Conservation (phyloP, 2,113 vertebrate genomes). For the Nothocercus nigrocapillus region DNA sequence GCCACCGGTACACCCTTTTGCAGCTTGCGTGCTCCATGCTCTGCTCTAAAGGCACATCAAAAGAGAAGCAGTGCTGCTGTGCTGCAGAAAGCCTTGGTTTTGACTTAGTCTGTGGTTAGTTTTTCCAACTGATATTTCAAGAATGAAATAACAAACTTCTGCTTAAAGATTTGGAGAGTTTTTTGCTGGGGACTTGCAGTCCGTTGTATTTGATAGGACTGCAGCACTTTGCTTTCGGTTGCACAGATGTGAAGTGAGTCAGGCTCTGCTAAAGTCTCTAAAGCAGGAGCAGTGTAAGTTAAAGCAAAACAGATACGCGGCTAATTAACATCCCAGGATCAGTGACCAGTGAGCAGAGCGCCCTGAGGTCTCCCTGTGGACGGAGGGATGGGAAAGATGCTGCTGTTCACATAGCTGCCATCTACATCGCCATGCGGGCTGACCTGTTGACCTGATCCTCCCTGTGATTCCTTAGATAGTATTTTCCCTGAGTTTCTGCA, state of each 20-base stretch:
- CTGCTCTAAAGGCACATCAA: not conserved
- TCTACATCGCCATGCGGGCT: not conserved
- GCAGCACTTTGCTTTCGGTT: not conserved
- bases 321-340: not conserved
- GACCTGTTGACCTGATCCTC: not conserved
- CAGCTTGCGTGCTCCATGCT: not conserved
- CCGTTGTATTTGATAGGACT: not conserved
- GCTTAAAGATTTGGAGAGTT: not conserved
- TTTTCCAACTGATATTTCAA: constrained; percentile 6
- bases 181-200: not conserved
- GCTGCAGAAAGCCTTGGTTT: not conserved
- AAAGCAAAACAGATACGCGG: not conserved
- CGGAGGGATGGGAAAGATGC: not conserved
- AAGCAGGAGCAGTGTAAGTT: not conserved
- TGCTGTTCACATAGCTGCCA: not conserved
- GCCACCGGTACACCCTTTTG: not conserved
- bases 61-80: not conserved
- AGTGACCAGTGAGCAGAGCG: not conserved
- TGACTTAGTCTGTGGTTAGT: not conserved
- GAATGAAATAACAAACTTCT: not conserved
- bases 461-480: not conserved
- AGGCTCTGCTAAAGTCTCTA: not conserved
- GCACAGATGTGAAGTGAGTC: not conserved
- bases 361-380: not conserved
- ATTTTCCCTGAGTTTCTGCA: not conserved